Evolutionary conservation across 2,113 vertebrate genomes (phyloP), one percentile per base, ranked within the genome.

Genomic region (Alouatta palliata): DNA sequence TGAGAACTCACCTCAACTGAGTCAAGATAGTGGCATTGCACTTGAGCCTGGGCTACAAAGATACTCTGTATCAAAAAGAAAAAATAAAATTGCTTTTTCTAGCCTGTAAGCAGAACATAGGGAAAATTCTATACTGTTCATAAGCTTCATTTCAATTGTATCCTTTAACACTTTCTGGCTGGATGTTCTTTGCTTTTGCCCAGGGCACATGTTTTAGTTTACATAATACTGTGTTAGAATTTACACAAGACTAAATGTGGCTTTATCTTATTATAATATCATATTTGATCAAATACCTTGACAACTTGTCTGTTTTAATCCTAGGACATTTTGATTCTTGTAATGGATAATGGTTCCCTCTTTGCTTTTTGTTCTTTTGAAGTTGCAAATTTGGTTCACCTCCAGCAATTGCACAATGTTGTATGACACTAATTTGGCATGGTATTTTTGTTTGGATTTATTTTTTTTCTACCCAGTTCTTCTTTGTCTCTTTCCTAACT

Each of bases 231-330:
- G 61, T 96, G 16, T 87, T 54, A 64, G 83, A 85, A 82, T 91
- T 91, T 92, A 94, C 40, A 71, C 12, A 37, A 19, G 40, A 32
- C 27, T 91, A 73, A 40, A 88, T 81, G 35, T 71, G 83, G 35
- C 8, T 91, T 96, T 58, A 32, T 58, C 56, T 70, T 90, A 66
- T 82, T 86, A 86, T 71, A 82, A 17, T 85, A 37, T 40, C 8
- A 35, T 61, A 86, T 87, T 96, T 90, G 54, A 83, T 95, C 13
- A 3, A 90, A 21, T 73, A 70, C 40, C n/a, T 86, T 77, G 19
- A 79, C 35, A 89, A 82, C 19, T 92, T 32, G 73, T 79, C 66
- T 82, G 10, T 91, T 91, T 96, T 95, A 77, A 89, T 87, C 21
- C 43, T 68, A 37, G 12, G 2, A 81, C 45, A 35, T 91, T 94